A percentile compares a stretch with the other conserved stretches of the same genome.
Conservation (phyloP, 2,113 vertebrate species). For the Eulemur rufifrons region DNA sequence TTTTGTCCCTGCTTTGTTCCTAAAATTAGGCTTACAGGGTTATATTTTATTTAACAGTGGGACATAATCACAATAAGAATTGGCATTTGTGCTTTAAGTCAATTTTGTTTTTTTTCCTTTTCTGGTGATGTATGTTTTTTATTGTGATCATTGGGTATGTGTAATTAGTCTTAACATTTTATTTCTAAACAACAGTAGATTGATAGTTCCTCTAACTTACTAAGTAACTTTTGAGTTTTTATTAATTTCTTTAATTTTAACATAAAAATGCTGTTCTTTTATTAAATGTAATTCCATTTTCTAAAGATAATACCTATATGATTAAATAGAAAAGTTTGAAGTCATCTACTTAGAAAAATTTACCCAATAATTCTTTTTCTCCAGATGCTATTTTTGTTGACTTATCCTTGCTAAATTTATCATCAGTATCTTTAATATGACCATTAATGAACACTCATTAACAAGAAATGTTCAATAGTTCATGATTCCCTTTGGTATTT, state of each 20-base stretch:
- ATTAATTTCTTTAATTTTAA: background rate
- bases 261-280: background rate
- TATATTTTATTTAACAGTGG: background rate
- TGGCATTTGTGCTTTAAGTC: background rate
- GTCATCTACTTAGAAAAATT: background rate
- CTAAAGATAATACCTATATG: background rate
- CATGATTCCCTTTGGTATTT: background rate
- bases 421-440: background rate
- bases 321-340: background rate
- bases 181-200: background rate
- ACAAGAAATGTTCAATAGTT: background rate
- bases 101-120: conserved; percentile 2
- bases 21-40: background rate
- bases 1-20: background rate
- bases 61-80: background rate
- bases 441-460: background rate
- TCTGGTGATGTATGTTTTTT: background rate
- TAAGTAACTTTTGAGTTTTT: background rate
- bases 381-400: conserved; percentile 21
- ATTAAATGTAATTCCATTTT: too few relatives aligned
- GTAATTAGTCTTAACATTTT: background rate
- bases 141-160: background rate
- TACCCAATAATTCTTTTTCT: background rate
- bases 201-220: background rate
- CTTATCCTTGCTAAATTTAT: background rate